Conservation (phyloP, 2,113 vertebrate species). For the Atherinomorus stipes region DNA sequence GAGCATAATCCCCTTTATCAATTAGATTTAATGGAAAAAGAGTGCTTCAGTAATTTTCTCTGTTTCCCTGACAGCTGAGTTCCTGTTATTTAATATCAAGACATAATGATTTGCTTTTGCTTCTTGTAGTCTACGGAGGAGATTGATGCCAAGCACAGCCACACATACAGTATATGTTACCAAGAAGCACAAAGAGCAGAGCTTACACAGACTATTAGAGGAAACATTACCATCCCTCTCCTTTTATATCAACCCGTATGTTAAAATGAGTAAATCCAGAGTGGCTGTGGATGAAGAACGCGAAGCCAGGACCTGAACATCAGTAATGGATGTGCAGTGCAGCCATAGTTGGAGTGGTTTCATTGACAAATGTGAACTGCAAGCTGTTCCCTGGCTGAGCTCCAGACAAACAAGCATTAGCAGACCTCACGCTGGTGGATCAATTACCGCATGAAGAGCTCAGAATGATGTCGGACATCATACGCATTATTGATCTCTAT, state of each 20-base stretch:
- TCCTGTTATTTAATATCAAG: not conserved
- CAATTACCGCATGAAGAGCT: slow-evolving; percentile 48
- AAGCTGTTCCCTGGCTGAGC: slow-evolving; percentile 43
- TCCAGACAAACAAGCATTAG: slow-evolving; percentile 47
- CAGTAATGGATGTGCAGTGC: slow-evolving; percentile 20
- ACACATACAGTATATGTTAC: not conserved
- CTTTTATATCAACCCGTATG: not conserved
- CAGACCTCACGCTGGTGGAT: slow-evolving; percentile 32
- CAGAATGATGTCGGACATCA: slow-evolving; percentile 34
- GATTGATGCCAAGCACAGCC: not conserved
- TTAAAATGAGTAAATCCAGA: not conserved
- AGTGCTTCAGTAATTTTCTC: too few species aligned
- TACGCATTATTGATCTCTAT: slow-evolving; percentile 27
- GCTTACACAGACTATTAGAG: not conserved
- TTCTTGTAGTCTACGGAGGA: not conserved
- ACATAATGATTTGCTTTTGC: not conserved
- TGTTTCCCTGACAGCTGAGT: not conserved
- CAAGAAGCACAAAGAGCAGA: not conserved
- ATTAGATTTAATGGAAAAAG: too few species aligned
- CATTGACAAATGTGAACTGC: slow-evolving; percentile 52
- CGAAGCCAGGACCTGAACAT: slow-evolving; percentile 5
- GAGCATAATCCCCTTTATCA: too few species aligned
- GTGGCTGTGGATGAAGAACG: slow-evolving; percentile 7
- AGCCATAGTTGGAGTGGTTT: slow-evolving; percentile 40
- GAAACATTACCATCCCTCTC: not conserved